Evolutionary conservation across 2,888 invertebrate genomes (phyloP).

Genomic region (Liopterus haemorrhoidalis): DNA sequence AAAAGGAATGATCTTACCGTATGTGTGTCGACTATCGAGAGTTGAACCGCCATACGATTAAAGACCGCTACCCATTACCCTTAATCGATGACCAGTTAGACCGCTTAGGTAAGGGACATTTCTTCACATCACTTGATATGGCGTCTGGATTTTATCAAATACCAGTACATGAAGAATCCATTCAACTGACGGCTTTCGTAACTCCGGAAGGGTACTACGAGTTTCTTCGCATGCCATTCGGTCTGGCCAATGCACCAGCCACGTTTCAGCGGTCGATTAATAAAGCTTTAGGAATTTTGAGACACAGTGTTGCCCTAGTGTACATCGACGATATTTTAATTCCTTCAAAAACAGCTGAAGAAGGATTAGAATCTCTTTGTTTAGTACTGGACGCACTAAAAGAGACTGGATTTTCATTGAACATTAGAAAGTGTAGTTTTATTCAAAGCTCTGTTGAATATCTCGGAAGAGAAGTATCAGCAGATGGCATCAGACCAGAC

Average conservation of each 20-base stretch:
- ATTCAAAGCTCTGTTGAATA: conserved; percentile 26
- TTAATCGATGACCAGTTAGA: conserved; percentile 34
- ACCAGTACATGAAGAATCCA: conserved; percentile 29
- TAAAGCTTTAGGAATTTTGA: too few species aligned
- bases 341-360: conserved; percentile 25
- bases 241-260: conserved; percentile 37
- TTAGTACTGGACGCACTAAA: conserved; percentile 4
- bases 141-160: conserved; percentile 35
- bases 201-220: conserved; percentile 39
- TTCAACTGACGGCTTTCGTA: conserved; percentile 34
- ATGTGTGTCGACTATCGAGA: conserved; percentile 32
- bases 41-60: conserved; percentile 33
- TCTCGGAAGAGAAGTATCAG: conserved; percentile 28
- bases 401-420: conserved; percentile 12
- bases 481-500: conserved; percentile 26
- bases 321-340: conserved; percentile 35
- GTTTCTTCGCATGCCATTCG: conserved; percentile 38
- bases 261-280: conserved; percentile 36
- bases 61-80: conserved; percentile 34
- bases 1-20: conserved; percentile 25
- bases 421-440: conserved; percentile 25
- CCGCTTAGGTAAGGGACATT: conserved; percentile 26
- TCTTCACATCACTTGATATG: conserved; percentile 34
- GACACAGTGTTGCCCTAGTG: too few species aligned
- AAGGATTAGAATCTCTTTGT: conserved; percentile 19